Conservation (phyloP, 35 echinoderm and acorn worm genomes). For the Ophioderma brevispina region DNA sequence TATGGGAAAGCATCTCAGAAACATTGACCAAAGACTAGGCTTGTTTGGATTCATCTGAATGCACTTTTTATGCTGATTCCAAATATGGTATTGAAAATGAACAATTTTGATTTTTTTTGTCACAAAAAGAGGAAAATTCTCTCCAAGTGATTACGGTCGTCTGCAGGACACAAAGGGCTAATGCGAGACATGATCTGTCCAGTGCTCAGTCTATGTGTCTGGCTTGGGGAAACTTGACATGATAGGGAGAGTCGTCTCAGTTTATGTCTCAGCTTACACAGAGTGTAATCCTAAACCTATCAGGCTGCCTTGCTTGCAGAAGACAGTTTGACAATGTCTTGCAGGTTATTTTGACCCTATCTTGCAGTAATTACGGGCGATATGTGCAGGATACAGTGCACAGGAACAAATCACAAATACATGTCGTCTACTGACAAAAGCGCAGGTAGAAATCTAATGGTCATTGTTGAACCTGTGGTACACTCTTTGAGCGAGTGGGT, state of each 20-base stretch:
- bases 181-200: background rate
- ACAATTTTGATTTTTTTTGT: too few species aligned
- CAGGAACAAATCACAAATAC: background rate
- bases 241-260: background rate
- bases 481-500: too few species aligned
- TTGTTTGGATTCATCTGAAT: too few species aligned
- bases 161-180: too few species aligned
- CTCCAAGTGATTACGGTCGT: too few species aligned
- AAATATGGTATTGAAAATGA: too few species aligned
- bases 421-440: background rate
- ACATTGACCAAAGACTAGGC: too few species aligned
- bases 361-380: background rate
- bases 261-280: background rate
- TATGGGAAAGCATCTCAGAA: too few species aligned
- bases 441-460: too few species aligned
- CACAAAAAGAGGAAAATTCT: too few species aligned
- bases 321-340: background rate
- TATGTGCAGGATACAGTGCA: background rate
- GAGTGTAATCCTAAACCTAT: background rate
- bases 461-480: too few species aligned
- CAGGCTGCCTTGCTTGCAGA: background rate
- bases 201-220: background rate
- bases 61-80: too few species aligned
- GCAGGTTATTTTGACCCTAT: background rate
- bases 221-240: background rate